A percentile compares a stretch with the other conserved stretches of the same genome.
Conservation (phyloP, 53 echinoderm and acorn worm species). For the Temnopleurus reevesii region DNA sequence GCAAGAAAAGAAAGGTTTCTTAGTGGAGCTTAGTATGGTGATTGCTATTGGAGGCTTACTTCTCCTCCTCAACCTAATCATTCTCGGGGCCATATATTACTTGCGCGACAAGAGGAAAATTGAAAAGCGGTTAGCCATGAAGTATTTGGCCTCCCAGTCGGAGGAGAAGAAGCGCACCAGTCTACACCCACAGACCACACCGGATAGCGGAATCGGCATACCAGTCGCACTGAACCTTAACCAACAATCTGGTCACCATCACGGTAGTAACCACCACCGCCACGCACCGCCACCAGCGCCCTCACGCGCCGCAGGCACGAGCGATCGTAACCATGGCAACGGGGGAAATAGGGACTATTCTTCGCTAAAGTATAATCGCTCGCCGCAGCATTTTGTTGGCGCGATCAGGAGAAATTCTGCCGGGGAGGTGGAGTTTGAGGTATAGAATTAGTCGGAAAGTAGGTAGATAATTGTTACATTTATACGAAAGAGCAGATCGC, state of each 20-base stretch:
- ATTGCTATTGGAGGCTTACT: slow-evolving; percentile 88
- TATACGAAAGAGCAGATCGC: background rate
- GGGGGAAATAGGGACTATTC: slow-evolving; percentile 50
- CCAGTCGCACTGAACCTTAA: slow-evolving; percentile 55
- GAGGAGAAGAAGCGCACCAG: slow-evolving; percentile 77
- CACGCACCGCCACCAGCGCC: background rate
- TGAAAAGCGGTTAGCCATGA: slow-evolving; percentile 82
- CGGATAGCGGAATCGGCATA: slow-evolving; percentile 72
- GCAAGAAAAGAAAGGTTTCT: slow-evolving; percentile 53
- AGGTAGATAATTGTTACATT: background rate
- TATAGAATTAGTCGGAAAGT: slow-evolving; percentile 6
- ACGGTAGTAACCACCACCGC: background rate
- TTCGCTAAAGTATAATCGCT: slow-evolving; percentile 47
- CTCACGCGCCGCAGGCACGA: slow-evolving; percentile 38
- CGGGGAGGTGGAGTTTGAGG: slow-evolving; percentile 73
- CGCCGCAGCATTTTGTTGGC: slow-evolving; percentile 52
- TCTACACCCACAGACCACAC: slow-evolving; percentile 66
- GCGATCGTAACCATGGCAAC: slow-evolving; percentile 48
- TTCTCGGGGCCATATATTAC: slow-evolving; percentile 87
- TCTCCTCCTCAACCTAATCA: slow-evolving; percentile 79
- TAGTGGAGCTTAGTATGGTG: slow-evolving; percentile 93
- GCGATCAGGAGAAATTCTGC: slow-evolving; percentile 68
- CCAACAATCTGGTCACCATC: slow-evolving; percentile 23
- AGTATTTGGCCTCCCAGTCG: slow-evolving; percentile 82
- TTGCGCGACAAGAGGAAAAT: slow-evolving; percentile 88